Base-by-base conservation (phyloP, 2,797 vertebrate genomes). In the Coendou prehensilis region DNA sequence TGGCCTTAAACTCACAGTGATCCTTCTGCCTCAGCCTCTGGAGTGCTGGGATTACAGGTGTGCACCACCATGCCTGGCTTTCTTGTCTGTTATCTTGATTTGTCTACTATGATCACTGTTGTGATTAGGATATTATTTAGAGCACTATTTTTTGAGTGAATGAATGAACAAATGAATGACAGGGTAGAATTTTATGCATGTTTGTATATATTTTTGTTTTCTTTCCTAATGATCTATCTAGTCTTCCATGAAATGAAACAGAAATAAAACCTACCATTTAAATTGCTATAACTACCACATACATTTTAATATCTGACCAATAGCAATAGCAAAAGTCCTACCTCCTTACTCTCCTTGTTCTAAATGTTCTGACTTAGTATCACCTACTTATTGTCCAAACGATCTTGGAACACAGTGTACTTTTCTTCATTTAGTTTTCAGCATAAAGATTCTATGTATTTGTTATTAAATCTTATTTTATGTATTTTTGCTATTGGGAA, bases 241-340 rank as follows among this genome's bases (percentile, higher is more conserved):
- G 17, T 93, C 41, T 61, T 78, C 8, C 9, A 63, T 28, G 30
- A 73, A 79, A 71, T 28, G 79, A 85, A 91, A 80, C 30, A 91
- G 73, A 67, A 84, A 95, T 10, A 47, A 81, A 89, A 69, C 15
- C 80, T 59, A 87, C 15, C 11, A 61, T 73, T 64, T 78, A 81
- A 95, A 75, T 73, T 69, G n/a, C 33, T 81, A 15, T n/a, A 64
- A 33, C 33, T 86, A 37, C 71, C 22, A 47, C 2, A 71, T 57
- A 69, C 6, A n/a, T 92, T 95, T 85, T 89, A 78, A 33, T 71
- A 88, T 78, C 30, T 82, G 41, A 71, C 67, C 18, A 28, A 89
- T 64, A 69, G 33, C 33, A 52, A 50, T 33, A 71, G 9, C 67
- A 33, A 64, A 76, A 52, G 0, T 86, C 93, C 22, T 91, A 45